Percentiles rank a stretch among this genome's conserved stretches.
phyloP scores from a whole-genome alignment of 2,888 invertebrate species.

The Orthosia cruda region DNA sequence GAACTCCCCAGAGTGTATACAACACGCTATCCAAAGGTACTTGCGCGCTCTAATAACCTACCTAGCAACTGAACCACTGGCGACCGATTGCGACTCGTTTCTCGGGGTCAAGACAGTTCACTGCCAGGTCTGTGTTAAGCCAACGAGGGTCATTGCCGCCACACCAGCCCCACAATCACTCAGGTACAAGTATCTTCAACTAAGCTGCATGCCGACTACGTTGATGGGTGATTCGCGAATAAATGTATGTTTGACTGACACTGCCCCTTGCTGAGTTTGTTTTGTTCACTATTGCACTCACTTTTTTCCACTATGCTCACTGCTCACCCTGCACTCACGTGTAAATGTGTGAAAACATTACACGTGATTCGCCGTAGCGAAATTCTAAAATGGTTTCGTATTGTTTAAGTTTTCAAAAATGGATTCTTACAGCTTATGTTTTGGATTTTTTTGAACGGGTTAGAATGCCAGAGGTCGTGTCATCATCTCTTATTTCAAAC shows the following conservation, averaged over 20 bases:
- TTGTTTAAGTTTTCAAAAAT: neutral
- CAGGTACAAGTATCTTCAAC: constrained; percentile 67
- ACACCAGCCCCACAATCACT: constrained; percentile 71
- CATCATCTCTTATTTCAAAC: constrained; percentile 14
- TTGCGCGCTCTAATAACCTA: constrained; percentile 76
- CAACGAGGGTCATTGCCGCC: constrained; percentile 80
- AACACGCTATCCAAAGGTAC: constrained; percentile 63
- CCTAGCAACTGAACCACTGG: constrained; percentile 70
- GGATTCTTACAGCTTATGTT: neutral
- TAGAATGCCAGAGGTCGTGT: constrained; percentile 12
- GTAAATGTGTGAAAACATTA: neutral
- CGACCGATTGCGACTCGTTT: constrained; percentile 70
- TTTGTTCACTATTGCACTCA: constrained; percentile 13
- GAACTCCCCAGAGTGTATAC: constrained; percentile 42
- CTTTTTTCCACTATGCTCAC: neutral
- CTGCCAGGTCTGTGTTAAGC: constrained; percentile 74
- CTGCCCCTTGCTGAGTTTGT: constrained; percentile 8
- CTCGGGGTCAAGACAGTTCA: constrained; percentile 83
- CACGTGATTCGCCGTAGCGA: neutral
- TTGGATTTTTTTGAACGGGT: neutral
- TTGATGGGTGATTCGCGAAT: constrained; percentile 27
- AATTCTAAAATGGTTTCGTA: neutral
- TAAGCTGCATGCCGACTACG: constrained; percentile 60
- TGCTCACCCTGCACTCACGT: neutral
- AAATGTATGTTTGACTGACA: constrained; percentile 30